These are phyloP conservation scores for Microchirus variegatus DNA, from an alignment of 2,797 vertebrate genomes.

Conservation along the genomic window DNA sequence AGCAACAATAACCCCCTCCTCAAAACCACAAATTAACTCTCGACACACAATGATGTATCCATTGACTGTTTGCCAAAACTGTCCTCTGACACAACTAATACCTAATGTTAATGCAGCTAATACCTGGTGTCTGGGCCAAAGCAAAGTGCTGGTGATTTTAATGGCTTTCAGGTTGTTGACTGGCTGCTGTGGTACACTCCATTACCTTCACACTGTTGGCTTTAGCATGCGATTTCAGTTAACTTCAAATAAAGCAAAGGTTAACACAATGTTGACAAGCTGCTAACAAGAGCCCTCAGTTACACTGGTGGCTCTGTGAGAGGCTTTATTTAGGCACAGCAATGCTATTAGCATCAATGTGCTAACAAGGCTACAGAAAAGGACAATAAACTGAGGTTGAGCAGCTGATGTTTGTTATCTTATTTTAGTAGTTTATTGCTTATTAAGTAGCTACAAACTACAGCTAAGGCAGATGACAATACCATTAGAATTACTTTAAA, in stretches of 20 bases:
- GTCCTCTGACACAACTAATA: conserved; percentile 59
- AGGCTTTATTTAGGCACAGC: no score
- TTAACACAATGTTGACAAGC: neutral
- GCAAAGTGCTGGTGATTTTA: conserved; percentile 32
- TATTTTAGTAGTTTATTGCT: no score
- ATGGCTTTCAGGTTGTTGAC: conserved; percentile 41
- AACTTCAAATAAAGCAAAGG: conserved; percentile 4
- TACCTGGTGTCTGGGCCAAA: conserved; percentile 59
- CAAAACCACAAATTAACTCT: conserved; percentile 68
- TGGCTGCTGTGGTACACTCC: conserved; percentile 41
- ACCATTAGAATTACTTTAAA: no score
- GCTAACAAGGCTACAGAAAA: no score
- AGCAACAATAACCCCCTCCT: conserved; percentile 67
- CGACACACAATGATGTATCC: conserved; percentile 50
- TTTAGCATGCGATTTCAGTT: conserved; percentile 27
- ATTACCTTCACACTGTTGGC: conserved; percentile 33
- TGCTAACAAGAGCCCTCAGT: no score
- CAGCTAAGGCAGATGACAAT: no score
- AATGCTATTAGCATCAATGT: no score
- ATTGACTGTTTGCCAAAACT: conserved; percentile 72
- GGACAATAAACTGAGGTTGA: no score
- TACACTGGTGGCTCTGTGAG: no score
- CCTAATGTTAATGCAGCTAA: conserved; percentile 51
- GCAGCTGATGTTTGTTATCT: no score
- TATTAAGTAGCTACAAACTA: no score